A percentile compares a stretch with the other conserved stretches of the same genome.
Conservation (phyloP, 2,113 vertebrate species). For the Hepsetus odoe region DNA sequence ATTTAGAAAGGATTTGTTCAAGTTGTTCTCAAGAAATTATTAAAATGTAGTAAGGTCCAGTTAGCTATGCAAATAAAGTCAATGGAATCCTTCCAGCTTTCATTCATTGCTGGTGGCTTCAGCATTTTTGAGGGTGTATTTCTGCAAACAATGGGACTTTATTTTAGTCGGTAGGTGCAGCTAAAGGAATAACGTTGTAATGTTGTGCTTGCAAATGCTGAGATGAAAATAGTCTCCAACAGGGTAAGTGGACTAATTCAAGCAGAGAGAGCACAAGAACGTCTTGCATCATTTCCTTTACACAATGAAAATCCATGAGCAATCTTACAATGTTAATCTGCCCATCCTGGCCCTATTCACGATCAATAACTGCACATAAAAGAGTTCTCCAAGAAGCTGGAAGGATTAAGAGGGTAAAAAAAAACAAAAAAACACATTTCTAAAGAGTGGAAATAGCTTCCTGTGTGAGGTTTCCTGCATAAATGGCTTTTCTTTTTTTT, state of each 20-base stretch:
- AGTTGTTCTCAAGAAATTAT: too few species aligned
- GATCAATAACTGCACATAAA: slow-evolving; percentile 75
- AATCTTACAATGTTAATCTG: slow-evolving; percentile 65
- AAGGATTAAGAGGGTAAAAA: slow-evolving; percentile 65
- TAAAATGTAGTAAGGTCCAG: not conserved
- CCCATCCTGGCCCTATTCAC: slow-evolving; percentile 68
- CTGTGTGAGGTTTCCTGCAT: slow-evolving; percentile 74
- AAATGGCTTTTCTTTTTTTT: slow-evolving; percentile 65
- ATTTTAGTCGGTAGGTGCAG: not conserved
- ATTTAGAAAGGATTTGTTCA: too few species aligned
- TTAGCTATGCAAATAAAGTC: not conserved
- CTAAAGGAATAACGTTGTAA: slow-evolving; percentile 4
- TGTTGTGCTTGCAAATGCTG: not conserved
- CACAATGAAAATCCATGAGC: slow-evolving; percentile 61
- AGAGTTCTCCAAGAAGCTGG: slow-evolving; percentile 65
- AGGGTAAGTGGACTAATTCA: slow-evolving; percentile 20
- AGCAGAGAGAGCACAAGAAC: slow-evolving; percentile 40
- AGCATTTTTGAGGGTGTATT: not conserved
- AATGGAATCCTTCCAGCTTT: not conserved
- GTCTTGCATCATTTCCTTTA: slow-evolving; percentile 48
- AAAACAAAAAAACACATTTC: slow-evolving; percentile 45
- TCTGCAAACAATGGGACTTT: not conserved
- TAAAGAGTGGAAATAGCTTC: slow-evolving; percentile 69
- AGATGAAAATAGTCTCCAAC: slow-evolving; percentile 1
- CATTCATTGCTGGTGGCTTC: not conserved